Evolutionary conservation across 2,888 invertebrate genomes (phyloP), one percentile per base, ranked within the genome.

Genomic region (Drosophila silvestris): DNA sequence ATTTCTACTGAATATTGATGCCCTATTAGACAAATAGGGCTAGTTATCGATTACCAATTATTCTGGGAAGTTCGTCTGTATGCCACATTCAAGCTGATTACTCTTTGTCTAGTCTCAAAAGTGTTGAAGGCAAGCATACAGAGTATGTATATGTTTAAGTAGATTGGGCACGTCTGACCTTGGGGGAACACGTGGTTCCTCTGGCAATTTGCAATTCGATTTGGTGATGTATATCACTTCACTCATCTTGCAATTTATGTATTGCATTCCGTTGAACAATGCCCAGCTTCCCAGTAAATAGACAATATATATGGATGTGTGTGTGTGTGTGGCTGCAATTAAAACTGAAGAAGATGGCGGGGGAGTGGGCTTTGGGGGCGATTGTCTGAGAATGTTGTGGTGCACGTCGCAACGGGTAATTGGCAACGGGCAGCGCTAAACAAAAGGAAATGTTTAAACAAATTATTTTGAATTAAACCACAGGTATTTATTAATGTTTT

Each of bases 401-500:
- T 70, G 77, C 63, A 65, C 73, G 60, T 68, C 68, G 35, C 62
- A 70, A 66, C 63, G 61, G 62, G 67, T 77, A 81, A 81, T 81
- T 79, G 82, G 58, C 69, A 77, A 64, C 67, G 77, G 77, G 72
- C 79, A 72, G 79, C 66, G 68, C 64, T 81, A 87, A 91, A 87
- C 80, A 91, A 90, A 83, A 87, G 88, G 85, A 83, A 88, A 89
- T 89, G 89, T 91, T 89, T 91, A 90, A 89, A 90, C 89, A 89
- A 89, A 89, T 90, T 89, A 89, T 89, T 89, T 91, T 82, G 80
- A 90, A 91, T 90, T 91, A 85, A 85, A 83, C 90, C 85, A 77
- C 89, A 91, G 83, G 90, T 88, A 91, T 89, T 89, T 89, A 89
- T 91, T 91, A 89, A 90, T 89, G 86, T 89, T 89, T 89, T 88